Base-by-base conservation (phyloP, 2,888 invertebrate genomes). In the Epiblema foenella region DNA sequence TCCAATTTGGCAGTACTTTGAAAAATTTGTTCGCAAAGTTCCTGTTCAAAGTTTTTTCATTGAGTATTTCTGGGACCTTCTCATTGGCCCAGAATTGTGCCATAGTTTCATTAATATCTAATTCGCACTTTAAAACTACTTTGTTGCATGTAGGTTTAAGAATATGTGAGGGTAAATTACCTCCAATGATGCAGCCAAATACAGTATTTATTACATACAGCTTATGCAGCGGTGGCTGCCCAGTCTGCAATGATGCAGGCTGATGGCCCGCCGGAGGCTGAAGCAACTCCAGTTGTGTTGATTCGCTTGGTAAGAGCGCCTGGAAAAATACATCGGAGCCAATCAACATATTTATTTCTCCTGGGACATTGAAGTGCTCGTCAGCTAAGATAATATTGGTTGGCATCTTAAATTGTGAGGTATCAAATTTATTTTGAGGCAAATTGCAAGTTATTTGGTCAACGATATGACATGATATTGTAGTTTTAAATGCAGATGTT, bases 321-420 rank as follows among this genome's bases (percentile, higher is more conserved):
- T 77, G 75, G 24, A 77, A 77, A 49, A 76, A 71, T 4, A 76
- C 56, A 64, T 77, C 73, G 20, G 69, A 65, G 29, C 74, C 72
- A 37, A 75, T 58, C 56, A 76, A 56, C 5, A 76, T 15, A 42
- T 75, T 15, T 1, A 77, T 73, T 18, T 74, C 69, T 29, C 71
- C 20, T 10, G 77, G 74, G 0, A 54, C 42, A 20, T 72, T 46
- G 37, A 74, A 77, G 0, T 58, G 11, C 1, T 65, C 54, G 18
- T 76, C 76, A 3, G 77, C 76, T 12, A 77, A 24, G 2, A 1
- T 52, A 5, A 74, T 57, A 11, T 49, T 42, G 0, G 33, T 7
- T 9, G 76, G 76, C 2, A 77, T 20, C 3, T 9, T 20, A 20
- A 76, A 11, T 0, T 65, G n/a, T n/a, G 42, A 15, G 0, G 72